phyloP scores from a whole-genome alignment of 1,140 invertebrate species.

The Drosophila mauritiana region DNA sequence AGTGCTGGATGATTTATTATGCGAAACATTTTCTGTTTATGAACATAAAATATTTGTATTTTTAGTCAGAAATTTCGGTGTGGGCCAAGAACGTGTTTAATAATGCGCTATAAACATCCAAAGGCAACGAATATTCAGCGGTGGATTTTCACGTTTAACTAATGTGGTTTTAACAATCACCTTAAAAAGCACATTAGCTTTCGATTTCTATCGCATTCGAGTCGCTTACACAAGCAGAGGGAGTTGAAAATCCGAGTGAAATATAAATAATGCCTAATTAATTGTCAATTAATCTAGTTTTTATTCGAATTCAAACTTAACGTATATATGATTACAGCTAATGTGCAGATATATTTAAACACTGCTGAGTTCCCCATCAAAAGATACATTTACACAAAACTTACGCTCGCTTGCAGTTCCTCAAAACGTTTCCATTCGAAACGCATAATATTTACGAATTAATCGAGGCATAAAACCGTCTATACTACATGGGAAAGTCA shows the following conservation, averaged over 20 bases:
- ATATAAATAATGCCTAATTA: constrained; percentile 13
- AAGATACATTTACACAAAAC: constrained; percentile 34
- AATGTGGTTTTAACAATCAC: constrained; percentile 1
- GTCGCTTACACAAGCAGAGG: constrained; percentile 6
- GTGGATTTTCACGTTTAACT: constrained; percentile 20
- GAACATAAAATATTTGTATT: constrained; percentile 22
- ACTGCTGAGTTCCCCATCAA: neutral
- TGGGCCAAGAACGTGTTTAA: constrained; percentile 8
- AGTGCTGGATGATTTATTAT: constrained; percentile 56
- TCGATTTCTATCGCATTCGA: constrained; percentile 45
- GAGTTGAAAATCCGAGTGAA: neutral
- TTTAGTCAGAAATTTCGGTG: constrained; percentile 15
- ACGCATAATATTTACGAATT: constrained; percentile 37
- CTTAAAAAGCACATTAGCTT: constrained; percentile 24
- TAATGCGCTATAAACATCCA: constrained; percentile 7
- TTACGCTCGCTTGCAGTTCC: constrained; percentile 1
- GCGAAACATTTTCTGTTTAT: constrained; percentile 50
- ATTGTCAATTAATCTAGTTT: constrained; percentile 48
- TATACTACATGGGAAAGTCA: constrained; percentile 26
- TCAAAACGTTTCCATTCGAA: constrained; percentile 30
- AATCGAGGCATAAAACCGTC: constrained; percentile 32
- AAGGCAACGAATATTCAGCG: neutral
- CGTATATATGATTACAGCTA: neutral
- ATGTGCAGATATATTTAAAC: constrained; percentile 7
- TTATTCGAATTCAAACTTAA: constrained; percentile 20